Evolutionary conservation across 2,888 invertebrate genomes (phyloP), one percentile per base, ranked within the genome.

Genomic region (Carpatolechia fugitivella): DNA sequence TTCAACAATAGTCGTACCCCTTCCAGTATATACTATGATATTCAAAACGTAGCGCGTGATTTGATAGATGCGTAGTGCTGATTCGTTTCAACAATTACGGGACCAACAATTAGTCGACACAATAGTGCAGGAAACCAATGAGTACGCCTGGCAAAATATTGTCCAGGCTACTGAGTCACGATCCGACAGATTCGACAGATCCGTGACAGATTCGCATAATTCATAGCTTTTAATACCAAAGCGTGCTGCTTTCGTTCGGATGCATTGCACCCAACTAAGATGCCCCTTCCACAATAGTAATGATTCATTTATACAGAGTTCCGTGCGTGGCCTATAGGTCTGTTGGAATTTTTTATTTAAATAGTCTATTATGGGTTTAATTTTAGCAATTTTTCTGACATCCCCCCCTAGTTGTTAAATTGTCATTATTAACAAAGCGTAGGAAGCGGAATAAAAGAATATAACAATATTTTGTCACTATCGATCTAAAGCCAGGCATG

Each of bases 151-250:
- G 5, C 57, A 10, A 31, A 61, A 65, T 0, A 59, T 60, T 0
- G 60, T 56, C 5, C 13, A n/a, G n/a, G n/a, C n/a, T n/a, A n/a
- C n/a, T n/a, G n/a, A n/a, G n/a, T n/a, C n/a, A n/a, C n/a, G n/a
- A n/a, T n/a, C n/a, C n/a, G n/a, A n/a, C n/a, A n/a, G n/a, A n/a
- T n/a, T n/a, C n/a, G n/a, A n/a, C n/a, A n/a, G n/a, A n/a, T n/a
- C n/a, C n/a, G n/a, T n/a, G n/a, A n/a, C 31, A n/a, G 63, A 56
- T 11, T 65, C 62, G 33, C 61, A 61, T 1, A 65, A 20, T 11
- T 65, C 62, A 24, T 49, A 60, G 1, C 35, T 36, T 35, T 65
- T 63, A 0, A 62, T 59, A 0, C 62, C 64, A 11, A 59, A 58
- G 13, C 57, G 47, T 2, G 60, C 61, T 2, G 63, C 61, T 18